A percentile compares a stretch with the other conserved stretches of the same genome.
Evolutionary conservation across 2,797 vertebrate genomes (phyloP).

Genomic region (Parauchenoglanis ngamensis): DNA sequence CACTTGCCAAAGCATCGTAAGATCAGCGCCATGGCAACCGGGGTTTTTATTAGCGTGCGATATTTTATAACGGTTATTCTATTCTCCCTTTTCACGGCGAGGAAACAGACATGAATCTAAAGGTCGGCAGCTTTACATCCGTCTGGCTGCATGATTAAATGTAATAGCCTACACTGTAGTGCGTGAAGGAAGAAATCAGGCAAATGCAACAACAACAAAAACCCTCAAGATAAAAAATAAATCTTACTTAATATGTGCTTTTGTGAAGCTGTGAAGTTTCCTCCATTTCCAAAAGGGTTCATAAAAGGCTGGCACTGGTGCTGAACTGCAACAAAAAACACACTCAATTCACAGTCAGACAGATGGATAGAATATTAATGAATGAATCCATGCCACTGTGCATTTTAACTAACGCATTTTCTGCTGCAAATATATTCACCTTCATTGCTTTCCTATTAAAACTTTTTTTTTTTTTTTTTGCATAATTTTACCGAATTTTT

Average conservation of each 20-base stretch:
- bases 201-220: not conserved
- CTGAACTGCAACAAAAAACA: conserved; percentile 66
- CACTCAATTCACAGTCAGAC: not conserved
- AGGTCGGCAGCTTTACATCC: not conserved
- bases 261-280: conserved; percentile 78
- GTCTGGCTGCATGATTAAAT: not conserved
- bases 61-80: not conserved
- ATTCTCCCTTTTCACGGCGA: not conserved
- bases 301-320: conserved; percentile 76
- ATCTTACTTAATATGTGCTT: conserved; percentile 81
- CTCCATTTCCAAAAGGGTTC: conserved; percentile 79
- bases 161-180: not conserved
- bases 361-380: not conserved
- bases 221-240: not conserved
- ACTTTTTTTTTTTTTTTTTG: too few relatives aligned
- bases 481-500: not conserved
- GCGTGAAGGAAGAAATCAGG: too few relatives aligned
- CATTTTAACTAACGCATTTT: not conserved
- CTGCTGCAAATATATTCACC: not conserved
- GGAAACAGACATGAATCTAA: not conserved
- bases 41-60: not conserved
- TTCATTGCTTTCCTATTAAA: not conserved
- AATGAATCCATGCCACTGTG: not conserved
- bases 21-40: not conserved
- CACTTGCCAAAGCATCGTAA: not conserved